A percentile compares a stretch with the other conserved stretches of the same genome.
Conservation (phyloP, 1,140 invertebrate genomes). For the Tachypleus tridentatus region DNA sequence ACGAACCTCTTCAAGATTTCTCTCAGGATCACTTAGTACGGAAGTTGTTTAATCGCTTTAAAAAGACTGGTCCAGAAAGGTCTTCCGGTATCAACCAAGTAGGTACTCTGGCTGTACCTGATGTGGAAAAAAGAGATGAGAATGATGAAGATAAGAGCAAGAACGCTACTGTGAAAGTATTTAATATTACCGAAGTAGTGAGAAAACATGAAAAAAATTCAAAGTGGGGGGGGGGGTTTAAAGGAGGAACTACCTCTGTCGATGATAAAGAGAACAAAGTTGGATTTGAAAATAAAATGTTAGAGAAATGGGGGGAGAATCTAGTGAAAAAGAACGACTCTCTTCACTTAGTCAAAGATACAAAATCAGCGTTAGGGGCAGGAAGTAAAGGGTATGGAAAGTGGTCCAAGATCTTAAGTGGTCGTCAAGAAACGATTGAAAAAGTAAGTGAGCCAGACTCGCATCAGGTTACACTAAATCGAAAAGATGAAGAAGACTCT, state of each 20-base stretch:
- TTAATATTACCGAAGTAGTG: not conserved
- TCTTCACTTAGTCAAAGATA: too few species aligned
- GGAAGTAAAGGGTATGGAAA: too few species aligned
- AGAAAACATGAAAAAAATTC: not conserved
- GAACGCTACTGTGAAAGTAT: not conserved
- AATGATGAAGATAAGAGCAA: slow-evolving; percentile 1
- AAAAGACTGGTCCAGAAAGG: slow-evolving; percentile 33
- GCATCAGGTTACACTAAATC: not conserved
- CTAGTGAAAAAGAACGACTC: too few species aligned
- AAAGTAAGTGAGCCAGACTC: too few species aligned
- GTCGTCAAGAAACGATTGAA: too few species aligned
- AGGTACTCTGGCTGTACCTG: slow-evolving; percentile 12
- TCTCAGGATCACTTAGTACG: slow-evolving; percentile 84
- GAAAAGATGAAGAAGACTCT: not conserved
- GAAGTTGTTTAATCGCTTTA: slow-evolving; percentile 92
- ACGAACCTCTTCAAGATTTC: slow-evolving; percentile 79
- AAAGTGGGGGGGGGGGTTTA: not conserved
- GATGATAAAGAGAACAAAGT: not conserved
- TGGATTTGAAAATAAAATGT: not conserved
- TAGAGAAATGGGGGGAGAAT: too few species aligned
- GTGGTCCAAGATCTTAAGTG: too few species aligned
- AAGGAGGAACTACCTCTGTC: slow-evolving; percentile 9
- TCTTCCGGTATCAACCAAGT: slow-evolving; percentile 12
- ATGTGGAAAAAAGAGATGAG: slow-evolving; percentile 19
- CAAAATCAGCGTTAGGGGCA: too few species aligned